Evolutionary conservation across 1,140 invertebrate genomes (phyloP).

Genomic region (Penaeus vannamei): DNA sequence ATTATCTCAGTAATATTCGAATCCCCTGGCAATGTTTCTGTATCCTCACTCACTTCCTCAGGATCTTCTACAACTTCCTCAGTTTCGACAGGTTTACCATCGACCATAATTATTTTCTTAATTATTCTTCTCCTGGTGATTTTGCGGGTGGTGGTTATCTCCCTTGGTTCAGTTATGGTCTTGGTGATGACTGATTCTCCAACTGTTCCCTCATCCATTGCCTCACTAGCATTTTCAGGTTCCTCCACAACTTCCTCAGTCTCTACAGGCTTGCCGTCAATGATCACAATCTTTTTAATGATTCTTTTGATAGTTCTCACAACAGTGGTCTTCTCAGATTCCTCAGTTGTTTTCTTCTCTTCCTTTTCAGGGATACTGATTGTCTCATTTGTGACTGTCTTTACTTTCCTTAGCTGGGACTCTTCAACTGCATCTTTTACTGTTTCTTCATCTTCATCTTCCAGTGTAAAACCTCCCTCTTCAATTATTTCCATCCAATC

Average conservation of each 20-base stretch:
- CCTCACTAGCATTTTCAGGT: not conserved
- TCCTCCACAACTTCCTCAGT: not conserved
- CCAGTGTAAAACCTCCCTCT: slow-evolving; percentile 55
- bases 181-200: not conserved
- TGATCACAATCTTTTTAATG: not conserved
- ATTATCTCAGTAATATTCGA: not conserved
- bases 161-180: slow-evolving; percentile 2
- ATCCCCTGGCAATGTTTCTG: not conserved
- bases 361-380: not conserved
- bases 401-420: not conserved
- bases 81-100: not conserved
- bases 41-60: not conserved
- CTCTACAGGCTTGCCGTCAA: slow-evolving; percentile 12
- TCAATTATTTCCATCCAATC: slow-evolving; percentile 63
- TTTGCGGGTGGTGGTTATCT: not conserved
- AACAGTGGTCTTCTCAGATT: not conserved
- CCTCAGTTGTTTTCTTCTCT: not conserved
- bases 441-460: slow-evolving; percentile 49
- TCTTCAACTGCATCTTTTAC: not conserved
- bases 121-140: not conserved
- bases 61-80: not conserved
- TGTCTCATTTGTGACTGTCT: not conserved
- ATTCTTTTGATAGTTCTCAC: not conserved
- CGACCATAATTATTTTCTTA: not conserved
- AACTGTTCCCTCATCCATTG: no score